Evolutionary conservation across 2,113 vertebrate species (phyloP), one percentile per base, ranked within the genome.

Genomic region (Brachypteracias leptosomus): DNA sequence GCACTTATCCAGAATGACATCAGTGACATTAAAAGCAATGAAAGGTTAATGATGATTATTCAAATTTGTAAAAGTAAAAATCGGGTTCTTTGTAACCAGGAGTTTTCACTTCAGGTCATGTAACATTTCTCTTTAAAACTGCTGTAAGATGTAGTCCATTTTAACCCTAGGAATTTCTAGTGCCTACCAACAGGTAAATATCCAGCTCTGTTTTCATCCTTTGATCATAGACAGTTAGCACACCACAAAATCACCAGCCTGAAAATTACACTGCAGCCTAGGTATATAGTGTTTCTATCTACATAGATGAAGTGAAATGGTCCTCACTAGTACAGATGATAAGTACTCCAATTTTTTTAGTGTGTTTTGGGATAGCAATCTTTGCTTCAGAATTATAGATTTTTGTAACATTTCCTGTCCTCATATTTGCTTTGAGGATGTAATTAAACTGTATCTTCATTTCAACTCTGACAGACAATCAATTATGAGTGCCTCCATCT

Each of bases 251-350:
- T 7, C 51, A 6, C 2, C 15, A n/a, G 25, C 33, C 13, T 66
- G 52, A 83, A 68, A 86, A 84, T 51, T 66, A 19, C 16, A 11
- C 11, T 59, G 13, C 19, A 62, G 6, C 15, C 55, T 77, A 62
- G 16, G 4, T 42, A 33, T 12, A 15, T 11, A 35, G 16, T 51
- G 18, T 62, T 73, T 58, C 19, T 68, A 16, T 24, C 54, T 46
- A 16, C 17, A 29, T 3, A 52, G 25, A 10, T 58, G 35, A 91
- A 40, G 8, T 62, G n/a, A 85, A 86, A 62, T 13, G 1, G 55
- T 51, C 16, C 2, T 66, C 2, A 0, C 31, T 40, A 40, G 10
- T 1, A 44, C 0, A 4, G 40, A 7, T 1, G 5, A 38, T 25
- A 62, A 87, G 6, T 9, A n/a, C 7, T 59, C 7, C 17, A 2